These are phyloP conservation scores for Ptychobarbus kaznakovi DNA, from an alignment of 2,797 vertebrate species.

Conservation along the genomic window DNA sequence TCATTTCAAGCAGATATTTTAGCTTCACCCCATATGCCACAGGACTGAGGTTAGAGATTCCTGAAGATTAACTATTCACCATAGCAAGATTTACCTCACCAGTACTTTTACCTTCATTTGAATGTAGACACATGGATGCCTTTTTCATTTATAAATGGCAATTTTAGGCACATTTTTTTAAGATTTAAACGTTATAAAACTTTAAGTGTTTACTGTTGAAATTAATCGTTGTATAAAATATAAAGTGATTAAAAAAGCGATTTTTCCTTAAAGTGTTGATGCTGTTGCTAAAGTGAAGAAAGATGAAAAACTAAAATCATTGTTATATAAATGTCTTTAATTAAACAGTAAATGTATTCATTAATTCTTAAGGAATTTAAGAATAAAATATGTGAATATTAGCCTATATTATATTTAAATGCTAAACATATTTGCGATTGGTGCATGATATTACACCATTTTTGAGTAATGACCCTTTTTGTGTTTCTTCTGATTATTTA, in stretches of 20 bases:
- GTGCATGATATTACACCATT: neutral
- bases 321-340: neutral
- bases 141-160: neutral
- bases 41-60: neutral
- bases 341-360: neutral
- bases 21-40: neutral
- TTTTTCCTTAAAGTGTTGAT: neutral
- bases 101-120: neutral
- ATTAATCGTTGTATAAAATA: neutral
- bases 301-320: neutral
- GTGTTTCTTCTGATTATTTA: neutral
- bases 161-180: neutral
- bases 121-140: neutral
- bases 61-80: neutral
- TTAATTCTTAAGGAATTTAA: neutral
- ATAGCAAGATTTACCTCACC: neutral
- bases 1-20: neutral
- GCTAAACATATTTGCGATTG: neutral
- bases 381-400: neutral
- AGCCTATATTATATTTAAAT: neutral
- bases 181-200: neutral
- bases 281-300: neutral
- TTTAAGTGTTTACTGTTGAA: neutral
- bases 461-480: neutral
- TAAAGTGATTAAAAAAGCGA: neutral